Conservation (phyloP, 2,888 invertebrate species). For the Zygogramma bicolorata region DNA sequence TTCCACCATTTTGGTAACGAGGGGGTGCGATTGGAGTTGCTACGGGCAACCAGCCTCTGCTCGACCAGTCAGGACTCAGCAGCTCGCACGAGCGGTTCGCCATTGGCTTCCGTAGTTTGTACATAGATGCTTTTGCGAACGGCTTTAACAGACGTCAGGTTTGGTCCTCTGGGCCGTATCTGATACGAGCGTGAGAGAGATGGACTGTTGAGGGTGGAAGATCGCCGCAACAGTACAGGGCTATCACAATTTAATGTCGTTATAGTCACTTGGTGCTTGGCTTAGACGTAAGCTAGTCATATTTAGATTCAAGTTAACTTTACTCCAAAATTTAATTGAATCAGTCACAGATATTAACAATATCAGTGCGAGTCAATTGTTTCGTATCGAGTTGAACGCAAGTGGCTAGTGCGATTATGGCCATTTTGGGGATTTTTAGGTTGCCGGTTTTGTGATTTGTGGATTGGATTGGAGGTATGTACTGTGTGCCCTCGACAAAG, state of each 20-base stretch:
- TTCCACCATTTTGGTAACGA: constrained; percentile 65
- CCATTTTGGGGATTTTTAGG: constrained; percentile 10
- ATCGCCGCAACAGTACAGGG: constrained; percentile 67
- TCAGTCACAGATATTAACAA: constrained; percentile 69
- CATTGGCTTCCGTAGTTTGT: constrained; percentile 57
- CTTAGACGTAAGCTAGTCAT: constrained; percentile 68
- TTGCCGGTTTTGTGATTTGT: constrained; percentile 1
- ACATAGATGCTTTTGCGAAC: constrained; percentile 52
- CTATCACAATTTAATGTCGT: constrained; percentile 69
- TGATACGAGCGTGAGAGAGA: constrained; percentile 33
- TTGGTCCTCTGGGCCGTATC: constrained; percentile 65
- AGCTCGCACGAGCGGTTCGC: constrained; percentile 56
- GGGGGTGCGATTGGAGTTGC: constrained; percentile 65
- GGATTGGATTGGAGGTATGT: background rate
- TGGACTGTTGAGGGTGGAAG: constrained; percentile 41
- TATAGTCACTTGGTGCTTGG: constrained; percentile 68
- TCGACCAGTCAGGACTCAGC: constrained; percentile 61
- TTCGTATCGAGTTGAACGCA: constrained; percentile 59
- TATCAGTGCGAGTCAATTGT: constrained; percentile 66
- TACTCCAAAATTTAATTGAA: constrained; percentile 67
- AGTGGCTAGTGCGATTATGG: constrained; percentile 35
- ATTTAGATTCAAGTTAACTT: constrained; percentile 66
- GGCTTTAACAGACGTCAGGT: constrained; percentile 57
- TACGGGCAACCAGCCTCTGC: constrained; percentile 61
- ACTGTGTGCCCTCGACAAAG: background rate